Conservation (phyloP, 2,113 vertebrate genomes). For the Cichladusa arquata region DNA sequence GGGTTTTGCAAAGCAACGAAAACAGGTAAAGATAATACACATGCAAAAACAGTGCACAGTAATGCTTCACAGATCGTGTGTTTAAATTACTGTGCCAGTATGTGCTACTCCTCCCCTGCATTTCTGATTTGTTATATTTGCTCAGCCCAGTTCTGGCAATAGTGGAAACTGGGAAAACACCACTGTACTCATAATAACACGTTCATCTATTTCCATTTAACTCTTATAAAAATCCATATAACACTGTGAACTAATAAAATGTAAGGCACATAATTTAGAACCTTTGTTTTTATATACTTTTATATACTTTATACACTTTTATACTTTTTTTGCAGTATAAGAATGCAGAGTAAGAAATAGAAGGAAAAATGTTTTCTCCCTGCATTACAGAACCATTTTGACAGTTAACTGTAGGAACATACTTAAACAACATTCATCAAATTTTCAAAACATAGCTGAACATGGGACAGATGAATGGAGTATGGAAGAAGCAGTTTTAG, state of each 20-base stretch:
- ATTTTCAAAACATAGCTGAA: background rate
- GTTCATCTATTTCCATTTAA: background rate
- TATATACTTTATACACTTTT: no score
- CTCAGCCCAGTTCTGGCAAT: background rate
- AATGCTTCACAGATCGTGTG: background rate
- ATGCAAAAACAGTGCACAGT: background rate
- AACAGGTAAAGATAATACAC: slow-evolving; percentile 8
- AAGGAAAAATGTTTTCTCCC: background rate
- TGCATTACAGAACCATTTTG: background rate
- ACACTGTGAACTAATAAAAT: background rate
- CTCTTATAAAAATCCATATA: background rate
- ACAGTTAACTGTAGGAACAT: background rate
- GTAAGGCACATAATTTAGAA: background rate
- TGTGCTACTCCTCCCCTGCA: background rate
- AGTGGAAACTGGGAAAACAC: background rate
- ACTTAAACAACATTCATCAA: background rate
- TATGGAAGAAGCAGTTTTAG: background rate
- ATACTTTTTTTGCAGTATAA: background rate
- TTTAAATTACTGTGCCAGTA: background rate
- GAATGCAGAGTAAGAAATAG: background rate
- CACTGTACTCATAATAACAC: background rate
- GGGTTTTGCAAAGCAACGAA: background rate
- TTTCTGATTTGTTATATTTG: background rate
- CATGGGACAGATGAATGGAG: background rate
- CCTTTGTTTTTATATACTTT: background rate